Base-by-base conservation (phyloP, 2,113 vertebrate species). In the Morone chrysops region DNA sequence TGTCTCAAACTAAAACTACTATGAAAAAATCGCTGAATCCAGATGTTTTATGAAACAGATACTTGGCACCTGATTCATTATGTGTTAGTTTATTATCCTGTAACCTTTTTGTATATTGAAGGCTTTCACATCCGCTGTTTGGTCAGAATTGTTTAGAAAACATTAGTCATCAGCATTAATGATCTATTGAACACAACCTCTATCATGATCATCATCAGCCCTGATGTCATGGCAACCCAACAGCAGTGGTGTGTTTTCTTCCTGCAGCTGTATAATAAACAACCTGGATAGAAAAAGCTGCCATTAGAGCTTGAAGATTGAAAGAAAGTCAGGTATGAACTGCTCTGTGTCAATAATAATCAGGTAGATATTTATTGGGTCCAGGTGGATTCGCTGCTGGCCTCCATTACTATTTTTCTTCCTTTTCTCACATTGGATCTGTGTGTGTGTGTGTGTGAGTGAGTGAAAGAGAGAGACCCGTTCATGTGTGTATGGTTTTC, bases 401-500 rank as follows among this genome's bases (percentile, higher is more conserved):
- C 43, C 16, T 43, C 6, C 17, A 36, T 66, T 47, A 18, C 5
- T 47, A 3, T 67, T 9, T 31, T 67, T 36, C 11, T 8, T 62
- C 4, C 18, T 59, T 50, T 25, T n/a, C 9, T 14, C 53, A 18
- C 40, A 57, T 76, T 45, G 8, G 5, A 17, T 41, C 5, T 45
- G 61, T 78, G 20, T 81, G 54, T 77, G 11, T 25, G 62, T 25
- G 59, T 31, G 31, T 31, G 31, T 25, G 59, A 2, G 31, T 1
- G 31, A 31, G 31, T 31, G 31, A 2, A 3, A 31, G 31, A 31
- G 31, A 31, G 31, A 31, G 31, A n/a, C n/a, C 31, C 3, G 47
- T 67, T 45, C 70, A 54, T 83, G 65, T 48, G 67, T 59, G 61
- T 70, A 22, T 81, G 83, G 22, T 75, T 60, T 73, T 70, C 71